Percentiles rank a stretch among this genome's conserved stretches.
phyloP scores from a whole-genome alignment of 1,140 invertebrate genomes.

The Globodera rostochiensis region DNA sequence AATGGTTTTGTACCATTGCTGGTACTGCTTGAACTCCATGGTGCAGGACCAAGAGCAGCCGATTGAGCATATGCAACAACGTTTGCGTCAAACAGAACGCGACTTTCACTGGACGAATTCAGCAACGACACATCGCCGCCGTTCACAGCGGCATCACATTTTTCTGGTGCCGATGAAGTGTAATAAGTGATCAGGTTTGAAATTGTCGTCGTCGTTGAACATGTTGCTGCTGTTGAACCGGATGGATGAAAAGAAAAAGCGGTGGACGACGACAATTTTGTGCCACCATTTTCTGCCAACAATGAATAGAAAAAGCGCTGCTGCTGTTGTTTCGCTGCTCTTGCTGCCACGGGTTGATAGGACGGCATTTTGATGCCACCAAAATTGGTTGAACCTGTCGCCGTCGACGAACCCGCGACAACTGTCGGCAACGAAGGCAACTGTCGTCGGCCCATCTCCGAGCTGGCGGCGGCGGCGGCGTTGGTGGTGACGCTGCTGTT shows the following conservation, averaged over 20 bases:
- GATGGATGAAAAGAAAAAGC: conserved; percentile 12
- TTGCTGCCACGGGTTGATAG: neutral
- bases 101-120: conserved; percentile 27
- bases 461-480: neutral
- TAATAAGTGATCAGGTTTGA: conserved; percentile 45
- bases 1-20: neutral
- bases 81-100: neutral
- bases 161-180: conserved; percentile 48
- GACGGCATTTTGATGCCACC: neutral
- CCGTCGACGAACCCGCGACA: neutral
- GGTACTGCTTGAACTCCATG: conserved; percentile 3
- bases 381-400: conserved; percentile 4
- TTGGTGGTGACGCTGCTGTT: neutral
- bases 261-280: neutral
- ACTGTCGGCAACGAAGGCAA: conserved; percentile 57
- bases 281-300: neutral
- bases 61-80: neutral
- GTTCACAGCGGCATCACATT: conserved; percentile 26
- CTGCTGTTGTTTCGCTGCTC: neutral
- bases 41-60: neutral
- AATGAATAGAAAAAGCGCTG: neutral
- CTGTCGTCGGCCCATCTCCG: conserved; percentile 62
- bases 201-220: conserved; percentile 34
- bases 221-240: conserved; percentile 4
- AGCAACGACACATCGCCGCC: neutral